phyloP scores from a whole-genome alignment of 2,797 vertebrate species.

The Notolabrus celidotus region DNA sequence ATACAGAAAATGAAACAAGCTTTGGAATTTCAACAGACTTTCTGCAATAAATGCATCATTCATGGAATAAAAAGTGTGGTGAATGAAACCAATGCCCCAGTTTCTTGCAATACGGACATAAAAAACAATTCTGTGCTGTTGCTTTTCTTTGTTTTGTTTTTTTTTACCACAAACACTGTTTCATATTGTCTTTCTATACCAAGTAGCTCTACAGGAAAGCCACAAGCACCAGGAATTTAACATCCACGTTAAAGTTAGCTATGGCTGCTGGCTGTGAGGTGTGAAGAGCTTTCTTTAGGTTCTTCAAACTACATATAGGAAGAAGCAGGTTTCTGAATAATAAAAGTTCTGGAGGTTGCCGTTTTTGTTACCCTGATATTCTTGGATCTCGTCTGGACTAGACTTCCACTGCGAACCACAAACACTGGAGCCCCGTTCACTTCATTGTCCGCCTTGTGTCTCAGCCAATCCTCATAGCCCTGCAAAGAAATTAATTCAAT shows the following conservation, averaged over 20 bases:
- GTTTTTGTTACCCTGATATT: slow-evolving; percentile 92
- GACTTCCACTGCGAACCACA: slow-evolving; percentile 96
- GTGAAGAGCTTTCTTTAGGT: slow-evolving; percentile 8
- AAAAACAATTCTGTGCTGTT: slow-evolving; percentile 3
- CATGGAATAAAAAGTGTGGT: slow-evolving; percentile 14
- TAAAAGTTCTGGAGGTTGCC: background rate
- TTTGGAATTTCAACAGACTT: background rate
- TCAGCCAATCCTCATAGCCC: slow-evolving; percentile 98
- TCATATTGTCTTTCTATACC: background rate
- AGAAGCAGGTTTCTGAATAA: background rate
- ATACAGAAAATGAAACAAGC: background rate
- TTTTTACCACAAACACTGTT: background rate
- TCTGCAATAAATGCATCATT: slow-evolving; percentile 10
- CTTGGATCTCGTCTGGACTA: slow-evolving; percentile 98
- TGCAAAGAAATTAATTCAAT: slow-evolving; percentile 51
- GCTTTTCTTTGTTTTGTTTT: no score
- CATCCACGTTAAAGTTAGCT: slow-evolving; percentile 10
- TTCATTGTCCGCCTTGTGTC: slow-evolving; percentile 98
- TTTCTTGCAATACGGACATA: background rate
- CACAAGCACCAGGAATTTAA: slow-evolving; percentile 19
- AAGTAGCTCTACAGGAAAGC: background rate
- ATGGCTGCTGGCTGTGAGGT: background rate
- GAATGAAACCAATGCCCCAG: background rate
- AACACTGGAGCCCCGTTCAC: slow-evolving; percentile 97
- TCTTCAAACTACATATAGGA: background rate